Conservation (phyloP, 2,888 invertebrate genomes). For the Scaptomyza parva region DNA sequence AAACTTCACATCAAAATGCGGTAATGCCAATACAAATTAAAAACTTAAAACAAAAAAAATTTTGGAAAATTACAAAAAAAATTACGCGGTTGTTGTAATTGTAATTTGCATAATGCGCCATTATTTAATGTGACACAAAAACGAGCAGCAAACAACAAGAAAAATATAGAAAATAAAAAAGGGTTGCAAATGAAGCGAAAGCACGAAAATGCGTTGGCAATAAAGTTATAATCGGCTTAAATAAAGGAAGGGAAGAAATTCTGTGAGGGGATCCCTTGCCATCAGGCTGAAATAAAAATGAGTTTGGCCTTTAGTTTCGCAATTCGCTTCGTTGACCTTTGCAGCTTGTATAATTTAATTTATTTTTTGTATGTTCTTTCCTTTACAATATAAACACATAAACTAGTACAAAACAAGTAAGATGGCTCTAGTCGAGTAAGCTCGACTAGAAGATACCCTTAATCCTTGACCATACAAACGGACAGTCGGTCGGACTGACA, state of each 20-base stretch:
- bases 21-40: constrained; percentile 6
- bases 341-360: constrained; percentile 56
- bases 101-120: constrained; percentile 79
- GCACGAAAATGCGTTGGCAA: constrained; percentile 69
- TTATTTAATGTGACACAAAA: constrained; percentile 72
- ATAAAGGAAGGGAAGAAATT: neutral
- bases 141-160: constrained; percentile 28
- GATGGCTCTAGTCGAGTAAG: no score
- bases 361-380: constrained; percentile 59
- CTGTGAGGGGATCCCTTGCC: constrained; percentile 7
- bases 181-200: constrained; percentile 52
- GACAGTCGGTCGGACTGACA: no score
- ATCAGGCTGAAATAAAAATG: constrained; percentile 55
- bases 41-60: constrained; percentile 1
- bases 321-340: constrained; percentile 57
- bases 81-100: constrained; percentile 32
- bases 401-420: constrained; percentile 29
- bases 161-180: constrained; percentile 37
- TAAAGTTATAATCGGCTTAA: constrained; percentile 41
- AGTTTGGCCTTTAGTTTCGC: constrained; percentile 57
- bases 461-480: no score
- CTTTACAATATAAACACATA: constrained; percentile 57
- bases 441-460: no score
- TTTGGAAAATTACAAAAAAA: constrained; percentile 2
- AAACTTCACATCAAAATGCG: neutral